Evolutionary conservation across 2,888 invertebrate species (phyloP).

Genomic region (Junonia oenone): DNA sequence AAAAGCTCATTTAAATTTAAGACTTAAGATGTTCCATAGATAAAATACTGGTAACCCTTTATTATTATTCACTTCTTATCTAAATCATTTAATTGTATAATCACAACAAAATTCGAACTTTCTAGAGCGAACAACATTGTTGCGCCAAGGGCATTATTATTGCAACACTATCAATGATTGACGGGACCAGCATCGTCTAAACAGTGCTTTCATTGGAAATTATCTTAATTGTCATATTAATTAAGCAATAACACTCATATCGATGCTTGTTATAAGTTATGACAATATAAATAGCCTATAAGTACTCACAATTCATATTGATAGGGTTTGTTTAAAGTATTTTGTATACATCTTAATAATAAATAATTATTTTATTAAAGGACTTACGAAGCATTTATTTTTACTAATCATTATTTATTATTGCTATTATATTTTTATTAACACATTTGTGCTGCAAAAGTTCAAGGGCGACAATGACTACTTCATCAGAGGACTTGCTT

Average conservation of each 20-base stretch:
- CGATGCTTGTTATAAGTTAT: not conserved
- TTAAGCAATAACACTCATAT: conserved; percentile 1
- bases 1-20: no score
- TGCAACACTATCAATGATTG: not conserved
- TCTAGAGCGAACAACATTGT: not conserved
- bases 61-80: no score
- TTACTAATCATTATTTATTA: no score
- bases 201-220: not conserved
- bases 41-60: no score
- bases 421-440: no score
- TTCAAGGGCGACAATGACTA: no score
- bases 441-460: no score
- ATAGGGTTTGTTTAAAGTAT: not conserved
- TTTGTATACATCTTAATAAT: not conserved
- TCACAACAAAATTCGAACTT: not conserved
- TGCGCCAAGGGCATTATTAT: not conserved
- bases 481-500: no score
- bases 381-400: no score
- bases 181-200: not conserved
- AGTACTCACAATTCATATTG: not conserved
- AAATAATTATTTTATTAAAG: no score
- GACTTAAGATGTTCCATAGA: no score
- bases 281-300: no score
- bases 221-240: conserved; percentile 8
- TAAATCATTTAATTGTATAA: not conserved